phyloP scores from a whole-genome alignment of 92 coral and sea anemone genomes.

The Epizoanthus stellaris region DNA sequence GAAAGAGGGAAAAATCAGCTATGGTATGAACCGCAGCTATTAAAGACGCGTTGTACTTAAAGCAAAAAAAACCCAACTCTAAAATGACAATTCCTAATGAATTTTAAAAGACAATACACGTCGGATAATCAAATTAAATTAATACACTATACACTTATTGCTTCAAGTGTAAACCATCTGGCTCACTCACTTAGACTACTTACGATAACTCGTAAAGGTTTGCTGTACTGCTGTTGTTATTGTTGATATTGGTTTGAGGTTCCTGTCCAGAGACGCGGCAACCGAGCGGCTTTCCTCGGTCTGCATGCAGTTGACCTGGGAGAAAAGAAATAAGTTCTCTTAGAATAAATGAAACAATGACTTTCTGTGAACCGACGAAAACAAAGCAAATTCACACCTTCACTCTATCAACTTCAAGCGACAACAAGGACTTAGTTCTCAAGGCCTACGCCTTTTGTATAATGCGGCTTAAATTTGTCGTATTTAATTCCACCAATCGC shows the following conservation, averaged over 20 bases:
- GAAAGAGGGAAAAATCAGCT: neutral
- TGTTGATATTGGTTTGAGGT: neutral
- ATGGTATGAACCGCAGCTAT: neutral
- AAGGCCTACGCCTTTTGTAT: neutral
- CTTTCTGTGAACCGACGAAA: neutral
- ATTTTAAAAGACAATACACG: neutral
- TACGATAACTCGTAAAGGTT: neutral
- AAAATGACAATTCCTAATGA: neutral
- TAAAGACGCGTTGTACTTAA: neutral
- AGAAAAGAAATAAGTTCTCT: neutral
- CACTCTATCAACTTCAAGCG: neutral
- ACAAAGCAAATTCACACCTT: neutral
- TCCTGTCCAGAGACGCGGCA: neutral
- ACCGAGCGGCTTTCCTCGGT: neutral
- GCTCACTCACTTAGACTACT: neutral
- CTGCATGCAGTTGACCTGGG: neutral
- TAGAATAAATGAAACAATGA: neutral
- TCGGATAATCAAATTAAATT: neutral
- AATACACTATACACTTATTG: neutral
- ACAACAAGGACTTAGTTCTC: neutral
- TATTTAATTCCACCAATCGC: slow-evolving; percentile 12
- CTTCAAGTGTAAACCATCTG: neutral
- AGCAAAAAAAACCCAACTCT: neutral
- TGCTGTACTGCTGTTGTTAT: neutral
- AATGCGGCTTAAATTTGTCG: neutral